Evolutionary conservation across 2,113 vertebrate genomes (phyloP), one percentile per base, ranked within the genome.

Genomic region (Seriola aureovittata): DNA sequence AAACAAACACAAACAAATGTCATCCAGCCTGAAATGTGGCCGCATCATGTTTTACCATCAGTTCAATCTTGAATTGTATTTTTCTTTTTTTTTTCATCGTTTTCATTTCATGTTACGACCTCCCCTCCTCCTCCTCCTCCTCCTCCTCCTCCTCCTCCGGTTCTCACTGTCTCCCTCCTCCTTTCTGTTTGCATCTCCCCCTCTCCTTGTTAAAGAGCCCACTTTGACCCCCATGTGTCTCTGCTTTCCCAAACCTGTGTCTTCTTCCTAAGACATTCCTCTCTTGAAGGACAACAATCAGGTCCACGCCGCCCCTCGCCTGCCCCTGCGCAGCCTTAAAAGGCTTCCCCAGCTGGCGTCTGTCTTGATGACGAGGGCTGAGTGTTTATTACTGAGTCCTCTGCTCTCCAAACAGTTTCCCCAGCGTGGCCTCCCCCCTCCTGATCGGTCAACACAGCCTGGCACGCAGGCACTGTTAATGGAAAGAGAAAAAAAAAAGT

Each of bases 381-480:
- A 83, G 82, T 93, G 92, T 96, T 96, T 95, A 95, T 95, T 88
- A 84, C 87, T 72, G 71, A 78, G 80, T 17, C 55, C 60, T 82
- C 85, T 78, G 81, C 90, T 92, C 89, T 94, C 85, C 85, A 95
- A 95, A 94, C 94, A 94, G 67, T 71, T 85, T 60, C 70, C 69
- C 62, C 62, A 44, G 25, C 36, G 19, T 68, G 85, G 50, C 70
- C 89, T 78, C 73, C 74, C 38, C 34, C 44, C 75, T 63, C 57
- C 62, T 64, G 14, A 32, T 50, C 1, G 19, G n/a, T 68, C 58
- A 68, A 75, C 70, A 3, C 72, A 67, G 29, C 46, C 72, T 70
- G 74, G 42, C 64, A 55, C 14, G 34, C 23, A 55, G 25, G 13
- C 66, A n/a, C 71, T 14, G 62, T 59, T 81, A 12, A 34, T 38